Evolutionary conservation across 2,113 vertebrate species (phyloP).

Genomic region (Phaethornis superciliosus): DNA sequence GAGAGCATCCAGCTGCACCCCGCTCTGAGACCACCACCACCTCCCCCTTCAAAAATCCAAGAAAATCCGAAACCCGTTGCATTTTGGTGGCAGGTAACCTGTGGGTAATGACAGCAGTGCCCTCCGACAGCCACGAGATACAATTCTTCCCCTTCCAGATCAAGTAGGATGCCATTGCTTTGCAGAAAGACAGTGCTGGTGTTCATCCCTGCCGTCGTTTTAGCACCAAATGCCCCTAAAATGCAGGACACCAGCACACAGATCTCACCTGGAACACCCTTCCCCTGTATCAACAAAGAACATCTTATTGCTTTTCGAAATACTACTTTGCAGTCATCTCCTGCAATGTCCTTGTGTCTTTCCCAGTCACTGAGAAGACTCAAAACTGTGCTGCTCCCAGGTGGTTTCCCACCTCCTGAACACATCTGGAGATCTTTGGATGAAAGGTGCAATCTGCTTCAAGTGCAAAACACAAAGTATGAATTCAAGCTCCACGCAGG

Average conservation of each 20-base stretch:
- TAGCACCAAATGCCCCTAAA: background rate
- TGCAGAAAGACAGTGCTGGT: fast-evolving
- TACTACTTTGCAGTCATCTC: background rate
- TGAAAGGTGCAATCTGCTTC: background rate
- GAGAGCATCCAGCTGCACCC: no score
- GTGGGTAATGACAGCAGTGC: background rate
- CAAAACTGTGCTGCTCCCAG: background rate
- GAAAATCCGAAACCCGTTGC: background rate
- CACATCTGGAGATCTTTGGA: background rate
- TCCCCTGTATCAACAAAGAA: fast-evolving
- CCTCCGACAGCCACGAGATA: background rate
- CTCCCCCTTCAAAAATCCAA: no score
- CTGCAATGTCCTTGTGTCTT: background rate
- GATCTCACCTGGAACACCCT: fast-evolving
- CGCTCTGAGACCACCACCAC: no score
- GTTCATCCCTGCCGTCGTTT: fast-evolving
- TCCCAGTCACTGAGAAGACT: background rate
- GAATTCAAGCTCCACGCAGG: background rate
- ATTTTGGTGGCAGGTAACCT: no score
- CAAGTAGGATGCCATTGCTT: fast-evolving
- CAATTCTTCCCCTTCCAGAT: fast-evolving
- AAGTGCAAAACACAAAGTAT: background rate
- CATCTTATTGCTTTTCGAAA: background rate
- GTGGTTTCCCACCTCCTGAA: background rate
- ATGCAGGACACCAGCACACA: background rate